Percentiles rank a stretch among this genome's conserved stretches.
Conservation (phyloP, 2,113 vertebrate genomes). For the Chloebia gouldiae region DNA sequence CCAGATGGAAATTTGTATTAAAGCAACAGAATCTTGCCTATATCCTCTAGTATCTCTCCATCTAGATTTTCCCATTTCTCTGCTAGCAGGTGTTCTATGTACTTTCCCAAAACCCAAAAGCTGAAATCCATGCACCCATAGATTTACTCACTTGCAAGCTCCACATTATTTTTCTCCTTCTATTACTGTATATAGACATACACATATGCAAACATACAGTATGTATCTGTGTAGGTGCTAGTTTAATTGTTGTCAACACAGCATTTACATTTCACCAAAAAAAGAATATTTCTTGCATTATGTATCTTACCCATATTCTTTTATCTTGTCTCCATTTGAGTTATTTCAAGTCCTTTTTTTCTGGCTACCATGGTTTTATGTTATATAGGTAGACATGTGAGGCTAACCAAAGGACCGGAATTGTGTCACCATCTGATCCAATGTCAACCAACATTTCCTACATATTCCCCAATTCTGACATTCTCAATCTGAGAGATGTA, state of each 20-base stretch:
- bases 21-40: neutral
- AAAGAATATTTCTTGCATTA: neutral
- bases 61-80: neutral
- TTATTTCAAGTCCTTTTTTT: neutral
- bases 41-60: neutral
- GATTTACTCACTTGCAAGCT: neutral
- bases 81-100: neutral
- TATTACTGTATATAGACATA: neutral
- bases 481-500: neutral
- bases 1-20: neutral
- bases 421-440: neutral
- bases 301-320: neutral
- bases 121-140: neutral
- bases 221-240: neutral
- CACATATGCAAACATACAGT: neutral
- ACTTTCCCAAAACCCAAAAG: neutral
- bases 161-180: neutral
- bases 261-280: neutral
- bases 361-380: neutral
- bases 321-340: neutral
- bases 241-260: neutral
- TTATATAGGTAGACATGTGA: neutral
- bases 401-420: neutral
- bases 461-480: neutral
- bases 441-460: neutral